Base-by-base conservation (phyloP, 2,797 vertebrate genomes). In the Eurystomus glaucurus region DNA sequence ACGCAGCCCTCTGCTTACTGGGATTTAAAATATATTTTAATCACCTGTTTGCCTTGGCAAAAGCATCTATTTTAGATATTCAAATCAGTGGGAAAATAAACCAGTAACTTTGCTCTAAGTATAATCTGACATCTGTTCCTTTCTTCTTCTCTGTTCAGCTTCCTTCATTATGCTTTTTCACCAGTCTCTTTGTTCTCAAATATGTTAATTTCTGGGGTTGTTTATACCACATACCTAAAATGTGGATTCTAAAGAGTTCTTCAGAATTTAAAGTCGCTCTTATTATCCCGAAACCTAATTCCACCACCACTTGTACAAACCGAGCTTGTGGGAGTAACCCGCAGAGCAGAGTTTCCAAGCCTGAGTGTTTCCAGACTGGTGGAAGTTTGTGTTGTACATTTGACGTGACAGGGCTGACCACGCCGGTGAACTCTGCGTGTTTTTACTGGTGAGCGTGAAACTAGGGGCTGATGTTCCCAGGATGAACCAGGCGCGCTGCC, bases 31-130 rank as follows among this genome's bases (percentile, higher is more conserved):
- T 97, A 48, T 82, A 52, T 89, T 95, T 92, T 97, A 97, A 97
- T 98, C 97, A 97, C 97, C 94, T 96, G 95, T 97, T 96, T 97
- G 93, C 41, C 46, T 83, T 96, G 97, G 97, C 97, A 96, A 88
- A 23, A 96, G 65, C 10, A 12, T 93, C 0, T 75, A 74, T 85
- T 97, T 97, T 96, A 96, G 77, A 66, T 96, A 97, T 92, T 95
- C 91, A 97, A 91, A 97, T 94, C 52, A 71, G 94, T 62, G 91
- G 74, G 57, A 96, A 97, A 88, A 94, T 76, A 86, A 92, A 91
- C 79, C 14, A 28, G 54, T 70, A 92, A 78, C 83, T 96, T 94
- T 58, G 72, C 81, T 95, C 90, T 61, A 58, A 85, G 90, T 91
- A 37, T 90, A 85, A 65, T 92, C 94, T 92, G 80, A 94, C 90